Base-by-base conservation (phyloP, 1,140 invertebrate species). In the Meloidogyne floridensis region DNA sequence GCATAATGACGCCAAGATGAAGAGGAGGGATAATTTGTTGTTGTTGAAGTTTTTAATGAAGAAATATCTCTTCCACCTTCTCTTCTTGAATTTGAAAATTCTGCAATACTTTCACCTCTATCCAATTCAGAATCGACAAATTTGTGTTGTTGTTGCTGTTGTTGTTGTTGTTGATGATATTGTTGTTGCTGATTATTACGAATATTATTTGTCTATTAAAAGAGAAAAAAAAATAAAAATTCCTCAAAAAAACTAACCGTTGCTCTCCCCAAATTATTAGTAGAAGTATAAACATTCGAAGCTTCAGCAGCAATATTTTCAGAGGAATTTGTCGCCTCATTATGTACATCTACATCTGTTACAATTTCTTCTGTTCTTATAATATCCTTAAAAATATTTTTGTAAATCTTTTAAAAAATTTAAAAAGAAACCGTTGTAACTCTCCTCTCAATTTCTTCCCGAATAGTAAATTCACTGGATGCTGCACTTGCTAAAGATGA, bases 101-200 rank as follows among this genome's bases (percentile, higher is more conserved):
- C 88, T 10, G 86, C 89, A 51, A 90, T 82, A 77, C 87, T 90
- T 73, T 90, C 87, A n/a, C 86, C 88, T 20, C 89, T 84, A 69
- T 89, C 88, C 77, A 86, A 80, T 82, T 86, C 87, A 13, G 86
- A 86, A 32, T 79, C 53, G 6, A 65, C n/a, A n/a, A 65, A 65
- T 65, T n/a, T n/a, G 2, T n/a, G 5, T 65, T 65, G 59, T 8
- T 65, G 59, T 65, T 65, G 15, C n/a, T n/a, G 13, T 0, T 65
- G 4, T 0, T 75, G n/a, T 18, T 43, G 18, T 43, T 11, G 32
- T 47, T 75, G 6, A 56, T 20, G 32, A 32, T 20, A 18, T 56
- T 56, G 5, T 20, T 56, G 11, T 20, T 13, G 10, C 4, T 32
- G 47, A 15, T 84, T 69, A 9, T 81, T 75, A 18, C 86, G 75